phyloP scores from a whole-genome alignment of 2,113 vertebrate genomes.

The Lepisosteus osseus region DNA sequence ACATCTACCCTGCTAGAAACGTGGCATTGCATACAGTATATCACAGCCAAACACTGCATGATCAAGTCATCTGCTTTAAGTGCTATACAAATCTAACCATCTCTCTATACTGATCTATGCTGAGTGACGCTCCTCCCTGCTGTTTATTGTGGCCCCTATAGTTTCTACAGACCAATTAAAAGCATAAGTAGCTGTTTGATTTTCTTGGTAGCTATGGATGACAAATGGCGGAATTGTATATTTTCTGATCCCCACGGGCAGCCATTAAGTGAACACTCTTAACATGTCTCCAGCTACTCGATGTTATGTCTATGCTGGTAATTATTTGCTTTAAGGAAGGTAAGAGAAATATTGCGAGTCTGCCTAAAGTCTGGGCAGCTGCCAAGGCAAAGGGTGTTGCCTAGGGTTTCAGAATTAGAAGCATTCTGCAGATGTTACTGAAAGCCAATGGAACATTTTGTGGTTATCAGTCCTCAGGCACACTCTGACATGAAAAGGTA shows the following conservation, averaged over 20 bases:
- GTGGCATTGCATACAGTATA: not conserved
- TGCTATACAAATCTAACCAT: conserved; percentile 35
- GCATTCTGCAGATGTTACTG: conserved; percentile 82
- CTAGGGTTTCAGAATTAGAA: conserved; percentile 65
- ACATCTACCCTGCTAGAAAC: not conserved
- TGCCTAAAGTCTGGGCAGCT: conserved; percentile 14
- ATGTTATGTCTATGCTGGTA: conserved; percentile 46
- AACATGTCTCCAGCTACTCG: conserved; percentile 29
- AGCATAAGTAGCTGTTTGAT: conserved; percentile 63
- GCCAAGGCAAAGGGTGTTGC: conserved; percentile 50
- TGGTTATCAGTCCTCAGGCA: conserved; percentile 65
- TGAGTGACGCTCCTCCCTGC: conserved; percentile 16
- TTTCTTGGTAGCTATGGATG: conserved; percentile 46
- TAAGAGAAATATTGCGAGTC: conserved; percentile 14
- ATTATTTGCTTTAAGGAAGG: conserved; percentile 17
- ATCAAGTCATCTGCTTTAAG: conserved; percentile 45
- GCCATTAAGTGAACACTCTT: conserved; percentile 1
- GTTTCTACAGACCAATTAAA: conserved; percentile 52
- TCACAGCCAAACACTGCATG: conserved; percentile 17
- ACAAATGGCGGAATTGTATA: conserved; percentile 50
- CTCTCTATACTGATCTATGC: conserved; percentile 61
- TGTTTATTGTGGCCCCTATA: conserved; percentile 42
- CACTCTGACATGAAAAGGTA: conserved; percentile 53
- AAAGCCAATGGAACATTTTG: conserved; percentile 78
- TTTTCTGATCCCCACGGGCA: conserved; percentile 26